phyloP scores from a whole-genome alignment of 2,113 vertebrate genomes.

The Equus przewalskii region DNA sequence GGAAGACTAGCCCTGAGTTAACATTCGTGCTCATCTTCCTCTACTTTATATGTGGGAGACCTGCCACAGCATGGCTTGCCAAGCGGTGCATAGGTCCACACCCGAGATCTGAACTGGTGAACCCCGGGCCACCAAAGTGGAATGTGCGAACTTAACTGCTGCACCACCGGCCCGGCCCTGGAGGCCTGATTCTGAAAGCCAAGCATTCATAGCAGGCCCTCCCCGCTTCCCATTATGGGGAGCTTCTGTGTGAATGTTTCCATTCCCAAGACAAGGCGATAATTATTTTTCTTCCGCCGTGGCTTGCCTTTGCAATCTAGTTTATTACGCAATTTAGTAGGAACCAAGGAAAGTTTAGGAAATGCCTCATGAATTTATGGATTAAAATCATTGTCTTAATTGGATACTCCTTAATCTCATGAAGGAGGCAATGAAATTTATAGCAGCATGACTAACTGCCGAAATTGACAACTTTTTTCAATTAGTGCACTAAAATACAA shows the following conservation, averaged over 20 bases:
- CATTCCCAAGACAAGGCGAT: constrained; percentile 31
- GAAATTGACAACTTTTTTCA: constrained; percentile 82
- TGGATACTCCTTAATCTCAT: constrained; percentile 81
- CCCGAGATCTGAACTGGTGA: no score
- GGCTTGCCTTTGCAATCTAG: constrained; percentile 59
- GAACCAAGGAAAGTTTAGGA: constrained; percentile 69
- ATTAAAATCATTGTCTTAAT: constrained; percentile 85
- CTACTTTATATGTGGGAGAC: no score
- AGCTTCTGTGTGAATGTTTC: background rate
- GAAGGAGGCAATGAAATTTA: constrained; percentile 83
- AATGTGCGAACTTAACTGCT: no score
- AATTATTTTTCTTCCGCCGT: constrained; percentile 55
- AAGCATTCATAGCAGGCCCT: background rate
- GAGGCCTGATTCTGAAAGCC: accelerated
- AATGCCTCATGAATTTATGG: constrained; percentile 69
- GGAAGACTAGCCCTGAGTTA: no score
- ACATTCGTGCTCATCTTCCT: no score
- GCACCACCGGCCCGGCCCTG: no score
- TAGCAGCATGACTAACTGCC: constrained; percentile 80
- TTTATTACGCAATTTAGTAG: constrained; percentile 69
- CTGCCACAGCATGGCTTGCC: no score
- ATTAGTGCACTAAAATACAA: constrained; percentile 79
- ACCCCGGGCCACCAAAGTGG: no score
- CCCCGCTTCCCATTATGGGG: background rate
- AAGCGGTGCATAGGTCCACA: no score